Evolutionary conservation across 2,113 vertebrate genomes (phyloP), one percentile per base, ranked within the genome.

Genomic region (Copsychus sechellarum): DNA sequence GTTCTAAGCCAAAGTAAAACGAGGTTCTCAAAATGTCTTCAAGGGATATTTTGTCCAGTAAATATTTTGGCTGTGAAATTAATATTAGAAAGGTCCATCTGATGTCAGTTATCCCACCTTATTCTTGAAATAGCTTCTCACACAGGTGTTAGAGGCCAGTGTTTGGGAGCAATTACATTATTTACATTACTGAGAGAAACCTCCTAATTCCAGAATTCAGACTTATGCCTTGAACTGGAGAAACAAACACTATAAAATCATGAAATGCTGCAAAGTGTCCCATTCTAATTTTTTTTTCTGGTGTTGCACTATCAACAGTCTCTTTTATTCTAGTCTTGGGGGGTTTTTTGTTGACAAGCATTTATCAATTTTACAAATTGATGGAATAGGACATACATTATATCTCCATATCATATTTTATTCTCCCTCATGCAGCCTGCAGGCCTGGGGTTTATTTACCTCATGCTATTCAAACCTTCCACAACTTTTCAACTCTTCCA

Each of bases 71-170:
- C 5, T 61, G 18, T 57, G 10, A 47, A 78, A 62, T 23, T 0
- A 85, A 47, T 62, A 71, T 8, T 77, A 16, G 51, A 61, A 56
- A 64, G 4, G 3, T 90, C 31, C 8, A 40, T 36, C 11, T 79
- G 24, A 53, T 74, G 9, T 36, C 31, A 64, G 23, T 40, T 76
- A 80, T 0, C 2, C 12, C 7, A 78, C 8, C 18, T 58, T 34
- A 54, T 11, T 81, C 38, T 23, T 86, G 29, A 74, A 50, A 17
- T 15, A 74, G 4, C 4, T 78, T 51, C 51, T 86, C 17, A 69
- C 22, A 31, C 2, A 40, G 3, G 1, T 45, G 5, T 51, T 62
- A 57, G 29, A 58, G 8, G 6, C 1, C 26, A 42, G 3, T 0
- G 1, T 40, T 54, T 69, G 14, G 4, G 9, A 17, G 3, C 8